Conservation (phyloP, 2,888 invertebrate genomes). For the Marasmarcha lunaedactyla region DNA sequence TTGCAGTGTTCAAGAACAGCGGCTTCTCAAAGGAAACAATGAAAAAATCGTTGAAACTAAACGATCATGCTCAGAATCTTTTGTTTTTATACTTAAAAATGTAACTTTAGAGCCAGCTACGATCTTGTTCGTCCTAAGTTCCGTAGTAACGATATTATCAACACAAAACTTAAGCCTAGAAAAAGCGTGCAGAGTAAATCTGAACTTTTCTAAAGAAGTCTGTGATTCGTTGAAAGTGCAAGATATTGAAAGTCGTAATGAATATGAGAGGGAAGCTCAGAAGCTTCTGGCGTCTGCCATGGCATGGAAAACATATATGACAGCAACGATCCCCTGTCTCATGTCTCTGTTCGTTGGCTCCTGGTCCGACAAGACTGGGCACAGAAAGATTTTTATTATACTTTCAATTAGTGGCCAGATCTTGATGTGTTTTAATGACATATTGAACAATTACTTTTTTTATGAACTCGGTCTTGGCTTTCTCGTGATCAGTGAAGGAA, state of each 20-base stretch:
- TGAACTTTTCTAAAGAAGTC: conserved; percentile 75
- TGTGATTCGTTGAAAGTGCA: conserved; percentile 79
- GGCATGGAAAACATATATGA: conserved; percentile 84
- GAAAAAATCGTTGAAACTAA: conserved; percentile 11
- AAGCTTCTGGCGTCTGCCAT: conserved; percentile 78
- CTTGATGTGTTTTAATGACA: conserved; percentile 75
- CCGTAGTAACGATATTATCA: conserved; percentile 72
- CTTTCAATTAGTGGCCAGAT: conserved; percentile 80
- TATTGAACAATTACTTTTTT: conserved; percentile 81
- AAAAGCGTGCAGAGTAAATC: conserved; percentile 86
- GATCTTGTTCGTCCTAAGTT: conserved; percentile 29
- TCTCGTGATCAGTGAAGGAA: conserved; percentile 78
- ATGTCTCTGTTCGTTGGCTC: conserved; percentile 84
- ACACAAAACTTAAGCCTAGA: conserved; percentile 85
- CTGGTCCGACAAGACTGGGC: conserved; percentile 76
- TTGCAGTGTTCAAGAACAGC: not conserved
- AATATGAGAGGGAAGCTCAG: conserved; percentile 73
- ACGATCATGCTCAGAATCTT: conserved; percentile 23
- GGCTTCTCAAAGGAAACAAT: not conserved
- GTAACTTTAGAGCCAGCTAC: conserved; percentile 45
- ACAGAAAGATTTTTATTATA: conserved; percentile 80
- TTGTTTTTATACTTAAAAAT: conserved; percentile 22
- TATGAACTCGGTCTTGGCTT: conserved; percentile 79
- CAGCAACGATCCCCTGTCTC: conserved; percentile 80
- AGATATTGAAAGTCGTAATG: conserved; percentile 63